Percentiles rank a stretch among this genome's conserved stretches.
Conservation (phyloP, 2,888 invertebrate species). For the Podotricha telesiphe region DNA sequence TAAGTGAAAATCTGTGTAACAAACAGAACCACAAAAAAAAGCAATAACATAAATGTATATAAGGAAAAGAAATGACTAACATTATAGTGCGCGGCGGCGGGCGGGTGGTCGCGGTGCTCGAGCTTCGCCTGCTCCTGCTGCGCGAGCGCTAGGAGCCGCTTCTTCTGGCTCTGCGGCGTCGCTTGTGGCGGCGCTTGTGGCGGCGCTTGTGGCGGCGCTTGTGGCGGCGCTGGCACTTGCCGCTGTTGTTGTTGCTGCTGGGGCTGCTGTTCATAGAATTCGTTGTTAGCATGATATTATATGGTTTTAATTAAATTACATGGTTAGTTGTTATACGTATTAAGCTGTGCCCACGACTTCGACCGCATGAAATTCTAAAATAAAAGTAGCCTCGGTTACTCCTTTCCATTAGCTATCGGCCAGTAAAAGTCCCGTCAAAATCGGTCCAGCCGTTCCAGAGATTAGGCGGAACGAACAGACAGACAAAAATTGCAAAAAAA, state of each 20-base stretch:
- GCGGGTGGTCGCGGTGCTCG: slow-evolving; percentile 73
- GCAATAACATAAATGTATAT: not conserved
- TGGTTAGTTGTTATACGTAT: no score
- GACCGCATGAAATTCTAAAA: no score
- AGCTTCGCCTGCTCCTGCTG: slow-evolving; percentile 83
- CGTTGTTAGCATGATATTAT: not conserved
- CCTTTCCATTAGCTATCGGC: no score
- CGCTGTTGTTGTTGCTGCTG: slow-evolving; percentile 47
- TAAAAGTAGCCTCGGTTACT: no score
- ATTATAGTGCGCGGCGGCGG: slow-evolving; percentile 59
- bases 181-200: slow-evolving; percentile 58
- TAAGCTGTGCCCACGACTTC: no score
- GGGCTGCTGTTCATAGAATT: slow-evolving; percentile 24
- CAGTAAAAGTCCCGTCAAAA: no score
- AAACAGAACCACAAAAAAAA: no score
- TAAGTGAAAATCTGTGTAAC: no score
- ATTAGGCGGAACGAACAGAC: no score
- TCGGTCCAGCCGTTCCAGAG: no score
- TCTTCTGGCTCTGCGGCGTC: slow-evolving; percentile 93
- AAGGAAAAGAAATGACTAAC: slow-evolving; percentile 16
- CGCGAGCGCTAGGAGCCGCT: slow-evolving; percentile 93
- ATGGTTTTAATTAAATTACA: no score
- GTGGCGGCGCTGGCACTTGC: slow-evolving; percentile 53
- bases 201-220: slow-evolving; percentile 54
- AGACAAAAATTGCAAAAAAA: no score